phyloP scores from a whole-genome alignment of 2,888 invertebrate genomes.

The Drosophila ezoana region DNA sequence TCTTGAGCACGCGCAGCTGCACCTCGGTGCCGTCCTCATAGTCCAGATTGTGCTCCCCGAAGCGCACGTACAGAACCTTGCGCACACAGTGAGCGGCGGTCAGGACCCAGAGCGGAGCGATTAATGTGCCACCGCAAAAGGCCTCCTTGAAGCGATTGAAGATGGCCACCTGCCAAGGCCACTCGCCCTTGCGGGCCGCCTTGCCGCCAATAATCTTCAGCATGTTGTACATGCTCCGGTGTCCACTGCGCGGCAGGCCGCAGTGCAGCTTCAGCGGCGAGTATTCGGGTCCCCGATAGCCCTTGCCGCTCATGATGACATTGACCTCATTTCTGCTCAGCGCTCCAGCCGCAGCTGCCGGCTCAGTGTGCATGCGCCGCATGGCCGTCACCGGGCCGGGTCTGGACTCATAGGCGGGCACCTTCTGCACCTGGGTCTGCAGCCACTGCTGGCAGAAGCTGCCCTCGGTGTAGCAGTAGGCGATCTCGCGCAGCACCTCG shows the following conservation, averaged over 20 bases:
- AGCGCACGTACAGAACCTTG: conserved; percentile 90
- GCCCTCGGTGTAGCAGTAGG: conserved; percentile 93
- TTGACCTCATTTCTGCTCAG: conserved; percentile 80
- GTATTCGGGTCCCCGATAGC: conserved; percentile 84
- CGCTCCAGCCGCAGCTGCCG: conserved; percentile 17
- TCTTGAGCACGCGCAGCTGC: conserved; percentile 90
- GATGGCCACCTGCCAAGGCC: conserved; percentile 98
- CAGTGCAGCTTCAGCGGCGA: conserved; percentile 84
- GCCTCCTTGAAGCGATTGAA: conserved; percentile 94
- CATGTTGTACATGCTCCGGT: conserved; percentile 86
- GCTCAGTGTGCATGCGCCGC: conserved; percentile 67
- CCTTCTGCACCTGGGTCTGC: conserved; percentile 83
- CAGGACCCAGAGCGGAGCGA: conserved; percentile 93
- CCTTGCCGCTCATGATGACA: conserved; percentile 83
- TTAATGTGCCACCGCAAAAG: conserved; percentile 94
- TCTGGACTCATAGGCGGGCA: conserved; percentile 79
- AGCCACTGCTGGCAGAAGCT: conserved; percentile 92
- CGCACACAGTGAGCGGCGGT: conserved; percentile 95
- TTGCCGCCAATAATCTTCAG: conserved; percentile 94
- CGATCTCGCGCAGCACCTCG: conserved; percentile 92
- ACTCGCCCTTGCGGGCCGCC: conserved; percentile 91
- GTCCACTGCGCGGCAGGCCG: conserved; percentile 82
- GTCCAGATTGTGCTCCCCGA: conserved; percentile 94
- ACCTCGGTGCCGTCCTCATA: conserved; percentile 91
- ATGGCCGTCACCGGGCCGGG: conserved; percentile 67